phyloP scores from a whole-genome alignment of 2,888 invertebrate genomes.

The Dicyrtoma fusca region DNA sequence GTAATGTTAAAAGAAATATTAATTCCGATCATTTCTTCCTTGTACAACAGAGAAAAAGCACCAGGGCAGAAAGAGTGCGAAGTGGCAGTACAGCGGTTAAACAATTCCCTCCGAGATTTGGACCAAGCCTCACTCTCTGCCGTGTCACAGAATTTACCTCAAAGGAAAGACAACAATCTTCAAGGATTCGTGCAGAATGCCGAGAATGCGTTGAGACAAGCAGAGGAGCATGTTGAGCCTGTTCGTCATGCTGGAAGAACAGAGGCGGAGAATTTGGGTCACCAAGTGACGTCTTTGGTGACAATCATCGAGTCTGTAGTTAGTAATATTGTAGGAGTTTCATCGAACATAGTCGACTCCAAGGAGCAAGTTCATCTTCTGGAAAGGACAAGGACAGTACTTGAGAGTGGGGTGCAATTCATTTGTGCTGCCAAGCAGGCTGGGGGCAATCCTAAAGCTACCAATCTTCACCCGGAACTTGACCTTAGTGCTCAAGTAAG shows the following conservation, averaged over 20 bases:
- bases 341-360: constrained; percentile 85
- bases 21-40: no score
- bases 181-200: constrained; percentile 67
- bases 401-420: constrained; percentile 87
- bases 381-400: constrained; percentile 90
- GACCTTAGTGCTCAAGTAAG: constrained; percentile 54
- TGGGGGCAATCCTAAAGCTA: constrained; percentile 87
- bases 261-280: constrained; percentile 92
- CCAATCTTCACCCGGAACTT: constrained; percentile 54
- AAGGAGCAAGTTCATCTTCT: constrained; percentile 83
- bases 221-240: constrained; percentile 79
- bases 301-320: constrained; percentile 86
- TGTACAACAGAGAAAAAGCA: constrained; percentile 76
- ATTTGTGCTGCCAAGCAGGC: constrained; percentile 83
- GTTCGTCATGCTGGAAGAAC: constrained; percentile 81
- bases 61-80: constrained; percentile 96
- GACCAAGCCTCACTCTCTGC: constrained; percentile 87
- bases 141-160: constrained; percentile 76
- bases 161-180: constrained; percentile 72
- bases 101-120: constrained; percentile 74
- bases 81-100: constrained; percentile 76
- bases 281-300: constrained; percentile 65
- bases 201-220: constrained; percentile 61
- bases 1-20: no score
- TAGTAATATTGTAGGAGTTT: constrained; percentile 79